Evolutionary conservation across 2,888 invertebrate genomes (phyloP), one percentile per base, ranked within the genome.

Genomic region (Harpalus rufipes): DNA sequence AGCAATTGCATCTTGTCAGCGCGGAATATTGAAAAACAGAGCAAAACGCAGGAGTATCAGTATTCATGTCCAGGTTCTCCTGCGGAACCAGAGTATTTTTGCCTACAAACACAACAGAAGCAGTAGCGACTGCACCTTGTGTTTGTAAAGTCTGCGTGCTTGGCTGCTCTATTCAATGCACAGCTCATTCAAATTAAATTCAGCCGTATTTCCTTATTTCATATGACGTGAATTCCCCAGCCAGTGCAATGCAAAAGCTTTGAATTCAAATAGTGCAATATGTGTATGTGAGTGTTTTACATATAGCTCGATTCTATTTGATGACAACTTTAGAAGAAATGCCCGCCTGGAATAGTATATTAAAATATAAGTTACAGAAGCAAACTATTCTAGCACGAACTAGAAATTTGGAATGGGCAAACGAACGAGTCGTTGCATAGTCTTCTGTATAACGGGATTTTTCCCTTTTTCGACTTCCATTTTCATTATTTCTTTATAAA

Each of bases 111-210:
- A 78, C 21, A 78, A 78, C 78, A 76, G 44, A 76, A 10, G 44
- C 25, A 3, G 44, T 12, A 3, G 7, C 32, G 3, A 3, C 32
- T 68, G n/a, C n/a, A 39, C 68, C 68, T 68, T 39, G 68, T 39
- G 39, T 68, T 68, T 68, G 32, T 68, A 51, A 51, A 51, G 44
- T 68, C 68, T 32, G 68, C 68, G 68, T 68, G 68, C 68, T 68
- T 39, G 32, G 32, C 18, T 44, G 25, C 51, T 18, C 76, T 16
- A 76, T 76, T 76, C 12, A 44, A 32, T 58, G 18, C 56, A 21
- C 56, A 56, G 16, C 16, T 78, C 78, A 58, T 58, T 78, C 25
- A 56, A 78, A 78, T 78, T 78, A 78, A 78, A 78, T 78, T 78
- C 78, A 58, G 1, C 78, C 78, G 21, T 78, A 78, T 78, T 78